These are phyloP conservation scores for Trimorus sp. DNA, from an alignment of 2,888 invertebrate genomes.

Conservation along the genomic window DNA sequence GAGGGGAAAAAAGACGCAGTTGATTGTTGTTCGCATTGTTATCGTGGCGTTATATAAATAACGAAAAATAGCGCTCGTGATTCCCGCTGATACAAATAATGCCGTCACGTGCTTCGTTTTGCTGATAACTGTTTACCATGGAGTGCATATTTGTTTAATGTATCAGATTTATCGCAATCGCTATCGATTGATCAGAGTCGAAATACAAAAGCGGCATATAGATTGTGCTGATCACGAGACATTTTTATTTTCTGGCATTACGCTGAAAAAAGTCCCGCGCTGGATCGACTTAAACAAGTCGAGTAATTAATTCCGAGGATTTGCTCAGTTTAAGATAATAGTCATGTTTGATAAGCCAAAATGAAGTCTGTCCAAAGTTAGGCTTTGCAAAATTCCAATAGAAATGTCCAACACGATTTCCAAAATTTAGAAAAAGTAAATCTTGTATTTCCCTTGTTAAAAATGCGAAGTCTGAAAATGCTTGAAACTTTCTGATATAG, in stretches of 20 bases:
- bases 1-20: no score
- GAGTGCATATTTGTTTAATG: slow-evolving; percentile 22
- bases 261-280: no score
- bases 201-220: slow-evolving; percentile 13
- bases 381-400: slow-evolving; percentile 1
- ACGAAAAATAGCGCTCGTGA: not conserved
- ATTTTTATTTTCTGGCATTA: no score
- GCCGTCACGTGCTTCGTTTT: slow-evolving; percentile 20
- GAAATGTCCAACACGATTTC: slow-evolving; percentile 24
- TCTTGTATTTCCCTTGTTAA: no score
- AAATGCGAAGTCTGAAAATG: no score
- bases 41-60: not conserved
- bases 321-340: no score
- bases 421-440: no score
- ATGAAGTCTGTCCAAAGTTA: not conserved
- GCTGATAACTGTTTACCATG: slow-evolving; percentile 23
- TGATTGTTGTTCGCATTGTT: no score
- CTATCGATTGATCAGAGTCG: not conserved
- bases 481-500: no score
- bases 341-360: no score
- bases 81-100: slow-evolving; percentile 11
- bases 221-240: not conserved
- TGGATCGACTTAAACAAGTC: no score
- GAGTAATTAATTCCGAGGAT: no score
- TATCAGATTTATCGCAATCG: slow-evolving; percentile 24